Base-by-base conservation (phyloP, 2,888 invertebrate genomes). In the Syrphus vitripennis region DNA sequence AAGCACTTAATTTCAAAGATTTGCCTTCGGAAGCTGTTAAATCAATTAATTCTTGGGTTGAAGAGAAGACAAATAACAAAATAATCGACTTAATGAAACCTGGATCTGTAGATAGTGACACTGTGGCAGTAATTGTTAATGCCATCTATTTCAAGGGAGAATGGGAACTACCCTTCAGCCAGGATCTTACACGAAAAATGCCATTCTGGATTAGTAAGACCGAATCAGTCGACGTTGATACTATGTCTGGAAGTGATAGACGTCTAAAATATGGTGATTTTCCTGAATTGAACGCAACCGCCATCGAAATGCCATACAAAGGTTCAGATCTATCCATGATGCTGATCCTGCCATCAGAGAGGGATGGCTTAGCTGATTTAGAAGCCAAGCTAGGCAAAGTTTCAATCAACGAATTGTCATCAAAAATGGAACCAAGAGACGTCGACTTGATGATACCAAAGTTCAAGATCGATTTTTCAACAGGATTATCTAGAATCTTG, bases 141-240 rank as follows among this genome's bases (percentile, higher is more conserved):
- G 97, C 97, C 3, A 94, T 97, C 21, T 96, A 97, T 91, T 97
- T 97, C 93, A 97, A 97, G 93, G 95, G 96, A n/a, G 93, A 93
- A 29, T 97, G 97, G 97, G 91, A 93, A 48, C 90, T 93, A 45
- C 93, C 94, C 89, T 97, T 97, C 90, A 89, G 95, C 29, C 89
- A 92, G 1, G 88, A 88, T 0, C 0, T 9, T 0, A 83, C 83
- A 5, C 7, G 3, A 0, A 37, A 71, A 19, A 16, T 14, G 16
- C 5, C 69, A 9, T 75, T 74, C 29, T 94, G 95, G 89, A 83
- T 95, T 10, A 93, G 93, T 65, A 92, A 92, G n/a, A 91, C 91
- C 0, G 93, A 93, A 19, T 93, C 93, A 2, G 37, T 83, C 7
- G n/a, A 82, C n/a, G 94, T 96, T 5, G 94, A 95, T 16, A 96